These are phyloP conservation scores for Cynaeus angustus DNA, from an alignment of 2,888 invertebrate genomes.

Conservation along the genomic window DNA sequence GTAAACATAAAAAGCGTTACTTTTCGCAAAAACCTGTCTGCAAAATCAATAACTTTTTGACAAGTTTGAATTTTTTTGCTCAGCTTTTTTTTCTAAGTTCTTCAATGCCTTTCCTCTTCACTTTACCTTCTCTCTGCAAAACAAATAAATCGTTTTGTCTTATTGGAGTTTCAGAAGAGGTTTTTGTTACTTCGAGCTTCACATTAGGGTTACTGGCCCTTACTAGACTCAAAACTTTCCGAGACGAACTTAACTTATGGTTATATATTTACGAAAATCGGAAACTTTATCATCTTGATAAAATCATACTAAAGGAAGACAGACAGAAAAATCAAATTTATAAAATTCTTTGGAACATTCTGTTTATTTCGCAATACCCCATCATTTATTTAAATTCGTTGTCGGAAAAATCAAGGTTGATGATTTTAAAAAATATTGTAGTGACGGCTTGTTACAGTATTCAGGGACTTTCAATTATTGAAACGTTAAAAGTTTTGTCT, in stretches of 20 bases:
- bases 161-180: not conserved
- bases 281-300: not conserved
- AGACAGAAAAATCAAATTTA: not conserved
- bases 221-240: not conserved
- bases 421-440: too few species aligned
- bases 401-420: too few species aligned
- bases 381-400: too few species aligned
- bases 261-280: slow-evolving; percentile 2
- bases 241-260: not conserved
- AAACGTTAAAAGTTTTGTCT: not conserved
- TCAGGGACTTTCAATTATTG: too few species aligned
- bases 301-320: not conserved
- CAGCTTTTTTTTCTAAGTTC: not conserved
- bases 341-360: not conserved
- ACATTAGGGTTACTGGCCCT: not conserved
- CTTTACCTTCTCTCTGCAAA: not conserved
- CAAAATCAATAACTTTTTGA: not conserved
- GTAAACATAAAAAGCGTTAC: not conserved
- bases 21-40: not conserved
- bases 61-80: not conserved
- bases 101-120: not conserved
- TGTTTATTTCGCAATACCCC: too few species aligned
- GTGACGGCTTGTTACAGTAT: too few species aligned
- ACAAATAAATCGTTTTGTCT: not conserved
- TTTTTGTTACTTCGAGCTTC: not conserved